Evolutionary conservation across 2,797 vertebrate genomes (phyloP).

Genomic region (Adrianichthys oophorus): DNA sequence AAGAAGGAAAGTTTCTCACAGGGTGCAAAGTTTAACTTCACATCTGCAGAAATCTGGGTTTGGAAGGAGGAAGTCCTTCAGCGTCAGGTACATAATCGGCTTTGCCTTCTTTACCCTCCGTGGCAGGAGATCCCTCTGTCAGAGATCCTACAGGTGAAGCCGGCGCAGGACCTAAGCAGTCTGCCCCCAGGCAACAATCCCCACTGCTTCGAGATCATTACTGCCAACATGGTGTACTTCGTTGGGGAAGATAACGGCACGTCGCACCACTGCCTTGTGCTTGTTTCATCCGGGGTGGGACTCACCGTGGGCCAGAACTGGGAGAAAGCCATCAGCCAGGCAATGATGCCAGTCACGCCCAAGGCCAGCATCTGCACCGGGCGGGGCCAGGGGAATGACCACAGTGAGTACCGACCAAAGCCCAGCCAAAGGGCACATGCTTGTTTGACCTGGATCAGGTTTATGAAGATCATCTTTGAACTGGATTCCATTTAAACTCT

Average conservation of each 20-base stretch:
- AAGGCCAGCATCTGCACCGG: slow-evolving; percentile 84
- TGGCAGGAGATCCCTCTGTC: slow-evolving; percentile 91
- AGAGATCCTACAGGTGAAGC: slow-evolving; percentile 91
- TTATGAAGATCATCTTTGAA: too few relatives aligned
- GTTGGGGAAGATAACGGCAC: slow-evolving; percentile 86
- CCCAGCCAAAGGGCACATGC: too few relatives aligned
- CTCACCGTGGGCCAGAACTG: slow-evolving; percentile 87
- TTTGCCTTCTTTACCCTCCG: neutral
- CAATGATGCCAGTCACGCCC: slow-evolving; percentile 94
- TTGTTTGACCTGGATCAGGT: too few relatives aligned
- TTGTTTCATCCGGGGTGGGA: slow-evolving; percentile 85
- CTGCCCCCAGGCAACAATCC: slow-evolving; percentile 85
- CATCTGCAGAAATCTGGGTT: neutral
- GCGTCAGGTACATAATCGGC: neutral
- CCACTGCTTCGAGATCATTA: slow-evolving; percentile 94
- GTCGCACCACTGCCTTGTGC: slow-evolving; percentile 73
- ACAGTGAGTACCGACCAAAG: slow-evolving; percentile 82
- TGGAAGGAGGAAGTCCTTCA: too few relatives aligned
- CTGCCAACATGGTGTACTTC: slow-evolving; percentile 88
- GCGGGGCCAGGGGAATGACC: slow-evolving; percentile 85
- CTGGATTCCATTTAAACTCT: too few relatives aligned
- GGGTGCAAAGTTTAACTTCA: neutral
- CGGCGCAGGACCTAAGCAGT: slow-evolving; percentile 80
- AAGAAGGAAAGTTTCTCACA: slow-evolving; percentile 52
- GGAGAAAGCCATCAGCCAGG: slow-evolving; percentile 93